These are phyloP conservation scores for Drosophila neocordata DNA, from an alignment of 1,140 invertebrate genomes.

Conservation along the genomic window DNA sequence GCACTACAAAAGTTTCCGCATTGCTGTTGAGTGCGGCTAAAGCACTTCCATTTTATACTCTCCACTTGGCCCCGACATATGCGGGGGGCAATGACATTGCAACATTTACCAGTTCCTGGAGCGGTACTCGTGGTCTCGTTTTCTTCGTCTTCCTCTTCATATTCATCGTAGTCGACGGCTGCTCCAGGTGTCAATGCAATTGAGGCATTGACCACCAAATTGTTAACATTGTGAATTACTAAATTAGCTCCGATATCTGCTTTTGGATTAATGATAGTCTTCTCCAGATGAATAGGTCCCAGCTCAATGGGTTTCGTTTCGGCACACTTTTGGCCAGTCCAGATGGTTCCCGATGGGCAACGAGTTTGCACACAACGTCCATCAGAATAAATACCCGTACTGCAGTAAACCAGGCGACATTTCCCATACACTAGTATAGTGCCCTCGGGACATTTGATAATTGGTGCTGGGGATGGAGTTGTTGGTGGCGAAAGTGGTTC, in stretches of 20 bases:
- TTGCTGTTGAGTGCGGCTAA: conserved; percentile 37
- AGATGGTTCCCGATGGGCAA: conserved; percentile 59
- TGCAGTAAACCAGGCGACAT: conserved; percentile 61
- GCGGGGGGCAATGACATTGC: conserved; percentile 58
- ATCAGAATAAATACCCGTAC: conserved; percentile 11
- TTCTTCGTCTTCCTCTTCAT: conserved; percentile 29
- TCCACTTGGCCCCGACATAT: conserved; percentile 30
- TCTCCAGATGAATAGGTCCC: conserved; percentile 43
- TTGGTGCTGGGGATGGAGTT: conserved; percentile 27
- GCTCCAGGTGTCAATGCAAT: conserved; percentile 31
- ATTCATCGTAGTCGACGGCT: conserved; percentile 25
- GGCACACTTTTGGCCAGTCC: conserved; percentile 55
- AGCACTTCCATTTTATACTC: conserved; percentile 54
- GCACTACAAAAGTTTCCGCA: conserved; percentile 60
- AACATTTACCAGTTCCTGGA: conserved; percentile 32
- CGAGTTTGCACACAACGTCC: conserved; percentile 41
- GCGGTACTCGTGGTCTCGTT: background rate
- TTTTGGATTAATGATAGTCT: conserved; percentile 16
- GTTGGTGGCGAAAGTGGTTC: background rate
- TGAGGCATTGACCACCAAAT: conserved; percentile 58
- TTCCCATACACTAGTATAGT: conserved; percentile 39
- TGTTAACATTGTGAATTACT: conserved; percentile 52
- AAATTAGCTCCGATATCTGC: conserved; percentile 23
- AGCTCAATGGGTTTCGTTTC: conserved; percentile 28
- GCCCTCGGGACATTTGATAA: conserved; percentile 45